Conservation (phyloP, 2,888 invertebrate species). For the Nemoura dubitans region DNA sequence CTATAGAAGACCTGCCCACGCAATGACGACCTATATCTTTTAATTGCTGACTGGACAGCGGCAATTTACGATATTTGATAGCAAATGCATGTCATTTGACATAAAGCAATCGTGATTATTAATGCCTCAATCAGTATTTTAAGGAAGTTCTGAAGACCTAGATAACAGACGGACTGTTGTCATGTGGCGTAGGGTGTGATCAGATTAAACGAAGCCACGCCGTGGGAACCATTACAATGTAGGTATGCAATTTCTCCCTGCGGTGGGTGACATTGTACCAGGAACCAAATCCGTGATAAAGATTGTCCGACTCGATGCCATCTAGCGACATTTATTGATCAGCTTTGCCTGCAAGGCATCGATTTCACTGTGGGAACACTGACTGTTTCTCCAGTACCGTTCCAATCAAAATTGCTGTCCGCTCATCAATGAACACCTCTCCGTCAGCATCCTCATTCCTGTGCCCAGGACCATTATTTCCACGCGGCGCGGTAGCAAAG, state of each 20-base stretch:
- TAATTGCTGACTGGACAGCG: not conserved
- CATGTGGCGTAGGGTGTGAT: not conserved
- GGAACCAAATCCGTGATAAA: not conserved
- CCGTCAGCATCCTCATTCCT: not conserved
- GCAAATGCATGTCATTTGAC: not conserved
- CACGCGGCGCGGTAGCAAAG: not conserved
- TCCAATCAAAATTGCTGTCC: not conserved
- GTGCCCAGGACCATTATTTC: not conserved
- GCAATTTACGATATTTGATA: not conserved
- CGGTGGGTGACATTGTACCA: not conserved
- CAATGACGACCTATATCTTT: not conserved
- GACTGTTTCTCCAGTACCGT: not conserved
- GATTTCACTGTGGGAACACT: not conserved
- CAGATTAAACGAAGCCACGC: not conserved
- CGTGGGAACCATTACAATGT: not conserved
- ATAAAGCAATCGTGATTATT: too few species aligned
- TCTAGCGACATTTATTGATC: not conserved
- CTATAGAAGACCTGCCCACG: not conserved
- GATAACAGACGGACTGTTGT: not conserved
- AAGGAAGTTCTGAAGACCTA: not conserved
- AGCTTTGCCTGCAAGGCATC: not conserved
- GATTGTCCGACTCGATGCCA: not conserved
- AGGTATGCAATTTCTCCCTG: not conserved
- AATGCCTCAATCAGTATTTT: not conserved
- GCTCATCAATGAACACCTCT: not conserved